Evolutionary conservation across 2,888 invertebrate genomes (phyloP).

Genomic region (Steinernema hermaphroditum): DNA sequence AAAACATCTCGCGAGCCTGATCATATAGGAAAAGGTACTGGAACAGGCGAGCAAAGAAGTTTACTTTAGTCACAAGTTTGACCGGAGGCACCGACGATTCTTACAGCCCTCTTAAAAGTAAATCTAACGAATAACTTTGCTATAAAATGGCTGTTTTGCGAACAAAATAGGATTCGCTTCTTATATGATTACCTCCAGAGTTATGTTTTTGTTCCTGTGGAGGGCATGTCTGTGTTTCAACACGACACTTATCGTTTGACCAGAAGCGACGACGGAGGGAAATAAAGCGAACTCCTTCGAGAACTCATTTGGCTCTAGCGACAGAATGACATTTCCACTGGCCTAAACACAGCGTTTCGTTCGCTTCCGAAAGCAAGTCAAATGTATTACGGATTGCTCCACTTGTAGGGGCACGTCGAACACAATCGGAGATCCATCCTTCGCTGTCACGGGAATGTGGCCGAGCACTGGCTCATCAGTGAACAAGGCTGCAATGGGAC

Average conservation of each 20-base stretch:
- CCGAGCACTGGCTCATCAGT: neutral
- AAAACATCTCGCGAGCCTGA: too few species aligned
- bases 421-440: slow-evolving; percentile 1
- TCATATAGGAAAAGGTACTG: too few species aligned
- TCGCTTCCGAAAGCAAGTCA: too few species aligned
- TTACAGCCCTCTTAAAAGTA: too few species aligned
- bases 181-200: slow-evolving; percentile 9
- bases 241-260: slow-evolving; percentile 4
- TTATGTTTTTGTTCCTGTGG: slow-evolving; percentile 12
- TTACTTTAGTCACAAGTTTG: too few species aligned
- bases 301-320: neutral
- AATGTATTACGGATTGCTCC: neutral
- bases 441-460: slow-evolving; percentile 1
- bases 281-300: slow-evolving; percentile 3
- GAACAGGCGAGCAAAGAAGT: too few species aligned
- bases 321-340: slow-evolving; percentile 4
- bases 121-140: too few species aligned
- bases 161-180: too few species aligned
- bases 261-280: slow-evolving; percentile 2
- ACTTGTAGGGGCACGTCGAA: slow-evolving; percentile 10
- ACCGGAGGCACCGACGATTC: too few species aligned
- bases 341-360: too few species aligned
- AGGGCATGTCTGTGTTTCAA: slow-evolving; percentile 4
- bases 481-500: neutral
- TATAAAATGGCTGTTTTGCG: too few species aligned